Base-by-base conservation (phyloP, 2,888 invertebrate species). In the Bellardia bayeri region DNA sequence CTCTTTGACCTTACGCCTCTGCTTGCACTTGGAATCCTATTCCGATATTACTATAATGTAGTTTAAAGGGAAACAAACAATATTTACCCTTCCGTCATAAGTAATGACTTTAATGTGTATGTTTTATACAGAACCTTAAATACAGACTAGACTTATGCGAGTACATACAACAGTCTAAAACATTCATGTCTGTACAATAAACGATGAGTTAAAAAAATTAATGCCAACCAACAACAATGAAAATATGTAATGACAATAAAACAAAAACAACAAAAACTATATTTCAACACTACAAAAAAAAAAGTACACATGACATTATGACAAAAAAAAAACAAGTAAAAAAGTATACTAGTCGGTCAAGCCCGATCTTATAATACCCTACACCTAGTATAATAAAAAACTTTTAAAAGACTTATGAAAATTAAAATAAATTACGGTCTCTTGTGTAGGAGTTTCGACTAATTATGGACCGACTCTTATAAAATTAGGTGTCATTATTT, bases 41-140 rank as follows among this genome's bases (percentile, higher is more conserved):
- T 63, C 14, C 33, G 8, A n/a, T 5, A n/a, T 56, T 23, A 9
- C 4, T 33, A 13, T n/a, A 37, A 7, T 63, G 7, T 37, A 63
- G 33, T 33, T 56, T 8, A 13, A 58, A 58, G 33, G 69, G 30
- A 30, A 69, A 54, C 51, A 51, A 9, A 30, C 40, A 51, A 51
- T 9, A 51, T 33, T 51, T 72, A 42, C 30, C 49, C 72, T 81
- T 64, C 56, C 56, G 23, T 56, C 66, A 82, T 66, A 75, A 74
- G 16, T 66, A 68, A 75, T 74, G 58, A 49, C 23, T 81, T 81
- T 66, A 23, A 68, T 51, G 40, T 30, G 16, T n/a, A 33, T 30
- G 7, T 68, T 66, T 40, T 40, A 40, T 6, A 4, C n/a, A 40
- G 5, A 66, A n/a, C 58, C 58, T 13, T 54, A 56, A 66, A 49